Percentiles rank a stretch among this genome's conserved stretches.
Evolutionary conservation across 92 coral and sea anemone species (phyloP).

Genomic region (Chrysogorgia sp.): DNA sequence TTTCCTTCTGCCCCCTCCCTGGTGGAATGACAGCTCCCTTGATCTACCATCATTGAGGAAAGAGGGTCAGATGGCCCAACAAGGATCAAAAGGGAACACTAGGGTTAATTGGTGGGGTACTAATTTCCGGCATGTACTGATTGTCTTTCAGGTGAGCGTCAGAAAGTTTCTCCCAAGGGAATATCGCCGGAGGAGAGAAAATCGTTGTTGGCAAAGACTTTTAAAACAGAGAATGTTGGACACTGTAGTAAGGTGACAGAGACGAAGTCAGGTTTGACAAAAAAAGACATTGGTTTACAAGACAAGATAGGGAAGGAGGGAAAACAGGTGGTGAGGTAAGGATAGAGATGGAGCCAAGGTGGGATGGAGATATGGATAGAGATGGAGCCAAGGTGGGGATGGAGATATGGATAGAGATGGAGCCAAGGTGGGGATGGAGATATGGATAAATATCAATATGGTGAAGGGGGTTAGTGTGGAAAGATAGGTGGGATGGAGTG

Average conservation of each 20-base stretch:
- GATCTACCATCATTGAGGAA: too few relatives aligned
- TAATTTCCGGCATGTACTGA: too few relatives aligned
- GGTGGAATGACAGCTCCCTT: too few relatives aligned
- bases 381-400: neutral
- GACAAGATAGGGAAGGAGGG: neutral
- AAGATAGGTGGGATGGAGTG: too few relatives aligned
- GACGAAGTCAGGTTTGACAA: neutral
- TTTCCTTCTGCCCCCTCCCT: too few relatives aligned
- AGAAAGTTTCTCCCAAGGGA: conserved; percentile 5
- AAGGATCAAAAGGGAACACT: too few relatives aligned
- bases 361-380: neutral
- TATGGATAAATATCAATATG: neutral
- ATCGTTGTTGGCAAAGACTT: neutral
- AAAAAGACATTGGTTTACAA: neutral
- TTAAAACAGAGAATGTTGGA: neutral
- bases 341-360: neutral
- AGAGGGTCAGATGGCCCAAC: too few relatives aligned
- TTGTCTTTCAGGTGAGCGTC: too few relatives aligned
- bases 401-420: neutral
- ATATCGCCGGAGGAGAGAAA: conserved; percentile 11
- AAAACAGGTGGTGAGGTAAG: neutral
- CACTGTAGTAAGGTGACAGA: neutral
- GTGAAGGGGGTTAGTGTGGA: neutral
- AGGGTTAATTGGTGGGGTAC: too few relatives aligned
- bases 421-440: neutral